Base-by-base conservation (phyloP, 1,140 invertebrate species). In the Lordiphosa collinella region DNA sequence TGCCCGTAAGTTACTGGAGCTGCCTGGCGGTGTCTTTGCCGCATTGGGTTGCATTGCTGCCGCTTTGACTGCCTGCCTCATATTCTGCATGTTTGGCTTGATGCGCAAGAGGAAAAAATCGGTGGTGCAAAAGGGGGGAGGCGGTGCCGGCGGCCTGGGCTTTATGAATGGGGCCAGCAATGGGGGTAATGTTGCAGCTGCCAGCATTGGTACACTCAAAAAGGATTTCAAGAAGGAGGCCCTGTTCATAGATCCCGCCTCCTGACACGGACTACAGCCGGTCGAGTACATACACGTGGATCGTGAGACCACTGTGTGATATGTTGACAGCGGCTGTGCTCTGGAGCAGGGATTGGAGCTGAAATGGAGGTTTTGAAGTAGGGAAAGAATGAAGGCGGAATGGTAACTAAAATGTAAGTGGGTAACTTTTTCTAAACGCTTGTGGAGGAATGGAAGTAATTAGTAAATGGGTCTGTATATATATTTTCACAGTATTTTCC, bases 241-340 rank as follows among this genome's bases (percentile, higher is more conserved):
- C 44, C 89, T 92, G 53, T 90, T 92, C 67, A 90, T 92, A 65
- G 92, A 91, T 74, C 90, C 91, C 10, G 90, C 89, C 86, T 96
- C 95, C 93, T 95, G 95, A 93, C 94, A 95, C 73, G 93, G 93
- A 88, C 93, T 94, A 89, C 94, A 94, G 90, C 95, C 94, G 91
- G 95, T 96, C 91, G 95, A 96, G 88, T 96, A 94, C 88, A 96
- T 96, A 84, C 94, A 95, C 90, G 94, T 96, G 89, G 95, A 96
- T 91, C 93, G 94, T 87, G 95, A 96, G 90, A 96, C 95, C 74
- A 96, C 95, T 62, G 95, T 96, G 91, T 96, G 92, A 93, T 90
- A 82, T 89, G 79, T 73, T 75, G 80, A 75, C 55, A 62, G 75
- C 67, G 74, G 75, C 79, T 84, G 65, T 84, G 63, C 72, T 54